A percentile compares a stretch with the other conserved stretches of the same genome.
These are phyloP conservation scores for Odocoileus hemionus DNA, from an alignment of 2,113 vertebrate species.

Conservation along the genomic window DNA sequence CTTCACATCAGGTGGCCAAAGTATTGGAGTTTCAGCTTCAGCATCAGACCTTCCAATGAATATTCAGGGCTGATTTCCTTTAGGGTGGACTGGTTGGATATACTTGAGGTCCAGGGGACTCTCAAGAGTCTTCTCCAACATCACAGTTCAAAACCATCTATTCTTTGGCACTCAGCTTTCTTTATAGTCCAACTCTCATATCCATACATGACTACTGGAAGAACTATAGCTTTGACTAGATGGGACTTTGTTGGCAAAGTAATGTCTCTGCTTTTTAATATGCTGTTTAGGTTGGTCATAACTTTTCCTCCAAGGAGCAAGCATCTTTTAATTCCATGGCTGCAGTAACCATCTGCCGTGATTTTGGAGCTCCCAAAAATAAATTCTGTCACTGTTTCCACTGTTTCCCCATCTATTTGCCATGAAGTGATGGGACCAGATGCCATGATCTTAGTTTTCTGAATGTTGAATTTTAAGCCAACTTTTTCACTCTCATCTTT, in stretches of 20 bases:
- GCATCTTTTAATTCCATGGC: background rate
- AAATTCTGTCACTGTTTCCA: background rate
- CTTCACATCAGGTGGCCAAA: background rate
- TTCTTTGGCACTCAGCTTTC: background rate
- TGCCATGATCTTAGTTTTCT: background rate
- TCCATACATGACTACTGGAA: background rate
- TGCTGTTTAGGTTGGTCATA: background rate
- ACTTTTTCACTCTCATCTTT: background rate
- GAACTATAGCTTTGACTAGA: background rate
- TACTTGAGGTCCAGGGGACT: background rate
- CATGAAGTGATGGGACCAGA: background rate
- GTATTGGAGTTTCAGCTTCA: background rate
- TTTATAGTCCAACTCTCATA: background rate
- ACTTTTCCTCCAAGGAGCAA: background rate
- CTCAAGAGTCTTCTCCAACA: background rate
- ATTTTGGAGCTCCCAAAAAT: background rate
- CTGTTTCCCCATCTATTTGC: background rate
- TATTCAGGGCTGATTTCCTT: background rate
- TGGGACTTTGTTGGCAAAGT: background rate
- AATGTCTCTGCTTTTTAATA: background rate
- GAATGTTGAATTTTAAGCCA: background rate
- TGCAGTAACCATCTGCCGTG: background rate
- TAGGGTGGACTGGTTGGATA: background rate
- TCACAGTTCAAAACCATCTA: background rate
- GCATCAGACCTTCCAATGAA: background rate